These are phyloP conservation scores for Zhuqinia jingwanae DNA, from an alignment of 2,888 invertebrate species.

Conservation along the genomic window DNA sequence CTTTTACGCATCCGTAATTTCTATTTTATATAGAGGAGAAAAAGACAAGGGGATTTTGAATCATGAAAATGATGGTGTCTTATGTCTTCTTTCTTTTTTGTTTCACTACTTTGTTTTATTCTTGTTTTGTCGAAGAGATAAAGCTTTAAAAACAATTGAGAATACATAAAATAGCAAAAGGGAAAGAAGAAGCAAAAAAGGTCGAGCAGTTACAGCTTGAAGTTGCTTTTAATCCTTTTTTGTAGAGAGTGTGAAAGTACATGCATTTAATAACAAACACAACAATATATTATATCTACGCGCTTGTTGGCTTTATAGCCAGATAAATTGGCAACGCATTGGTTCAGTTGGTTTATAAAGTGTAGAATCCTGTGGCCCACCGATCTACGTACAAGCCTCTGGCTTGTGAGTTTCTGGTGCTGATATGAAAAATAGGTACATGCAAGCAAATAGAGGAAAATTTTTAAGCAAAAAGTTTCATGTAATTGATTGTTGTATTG, in stretches of 20 bases:
- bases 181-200: slow-evolving; percentile 12
- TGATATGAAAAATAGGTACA: no score
- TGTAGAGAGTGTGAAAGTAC: no score
- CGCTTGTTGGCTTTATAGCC: not conserved
- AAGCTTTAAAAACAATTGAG: slow-evolving; percentile 54
- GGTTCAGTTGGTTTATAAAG: no score
- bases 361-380: no score
- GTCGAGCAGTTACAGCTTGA: not conserved
- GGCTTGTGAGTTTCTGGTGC: no score
- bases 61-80: slow-evolving; percentile 14
- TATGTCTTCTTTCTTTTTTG: slow-evolving; percentile 28
- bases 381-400: no score
- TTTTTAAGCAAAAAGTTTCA: no score
- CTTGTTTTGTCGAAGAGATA: slow-evolving; percentile 34
- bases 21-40: slow-evolving; percentile 55
- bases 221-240: slow-evolving; percentile 43
- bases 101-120: slow-evolving; percentile 30
- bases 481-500: no score
- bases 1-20: slow-evolving; percentile 78
- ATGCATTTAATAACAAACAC: no score
- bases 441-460: no score
- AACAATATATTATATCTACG: no score
- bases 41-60: not conserved
- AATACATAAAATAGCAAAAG: not conserved
- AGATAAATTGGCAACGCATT: not conserved